Percentiles rank a stretch among this genome's conserved stretches.
phyloP scores from a whole-genome alignment of 2,797 vertebrate genomes.

The Notolepis coatsorum region DNA sequence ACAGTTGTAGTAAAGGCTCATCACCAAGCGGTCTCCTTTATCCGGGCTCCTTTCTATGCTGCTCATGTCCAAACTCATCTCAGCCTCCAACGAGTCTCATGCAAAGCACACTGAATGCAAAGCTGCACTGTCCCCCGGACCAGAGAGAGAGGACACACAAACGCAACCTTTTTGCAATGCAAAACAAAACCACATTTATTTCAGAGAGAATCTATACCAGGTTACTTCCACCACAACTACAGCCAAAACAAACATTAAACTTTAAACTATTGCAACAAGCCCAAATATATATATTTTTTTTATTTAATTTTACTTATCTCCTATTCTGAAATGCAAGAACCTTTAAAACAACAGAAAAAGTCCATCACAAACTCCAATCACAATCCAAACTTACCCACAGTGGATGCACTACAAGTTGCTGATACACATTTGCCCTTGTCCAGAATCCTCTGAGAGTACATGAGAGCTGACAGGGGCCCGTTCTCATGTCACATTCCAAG shows the following conservation, averaged over 20 bases:
- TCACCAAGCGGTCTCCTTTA: slow-evolving; percentile 59
- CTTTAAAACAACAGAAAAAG: slow-evolving; percentile 5
- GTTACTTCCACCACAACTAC: slow-evolving; percentile 8
- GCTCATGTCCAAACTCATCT: slow-evolving; percentile 68
- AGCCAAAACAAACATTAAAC: slow-evolving; percentile 21
- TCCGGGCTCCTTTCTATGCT: slow-evolving; percentile 69
- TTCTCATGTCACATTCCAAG: slow-evolving; percentile 73
- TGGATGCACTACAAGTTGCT: slow-evolving; percentile 40
- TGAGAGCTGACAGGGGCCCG: slow-evolving; percentile 49
- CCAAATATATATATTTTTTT: not conserved
- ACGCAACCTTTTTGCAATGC: slow-evolving; percentile 65
- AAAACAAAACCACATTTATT: slow-evolving; percentile 59
- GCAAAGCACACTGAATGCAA: slow-evolving; percentile 66
- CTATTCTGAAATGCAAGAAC: not conserved
- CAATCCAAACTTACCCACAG: slow-evolving; percentile 69
- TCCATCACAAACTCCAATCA: slow-evolving; percentile 16
- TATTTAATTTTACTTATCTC: not conserved
- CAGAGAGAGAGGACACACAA: slow-evolving; percentile 24
- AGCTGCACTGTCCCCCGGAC: slow-evolving; percentile 34
- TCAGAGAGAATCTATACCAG: slow-evolving; percentile 9
- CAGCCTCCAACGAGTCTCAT: slow-evolving; percentile 58
- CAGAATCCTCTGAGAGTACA: slow-evolving; percentile 53
- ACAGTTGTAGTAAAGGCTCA: slow-evolving; percentile 61
- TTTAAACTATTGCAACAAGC: too few relatives aligned
- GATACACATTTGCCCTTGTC: slow-evolving; percentile 4